phyloP scores from a whole-genome alignment of 2,888 invertebrate genomes.

The Carterocephalus palaemon region DNA sequence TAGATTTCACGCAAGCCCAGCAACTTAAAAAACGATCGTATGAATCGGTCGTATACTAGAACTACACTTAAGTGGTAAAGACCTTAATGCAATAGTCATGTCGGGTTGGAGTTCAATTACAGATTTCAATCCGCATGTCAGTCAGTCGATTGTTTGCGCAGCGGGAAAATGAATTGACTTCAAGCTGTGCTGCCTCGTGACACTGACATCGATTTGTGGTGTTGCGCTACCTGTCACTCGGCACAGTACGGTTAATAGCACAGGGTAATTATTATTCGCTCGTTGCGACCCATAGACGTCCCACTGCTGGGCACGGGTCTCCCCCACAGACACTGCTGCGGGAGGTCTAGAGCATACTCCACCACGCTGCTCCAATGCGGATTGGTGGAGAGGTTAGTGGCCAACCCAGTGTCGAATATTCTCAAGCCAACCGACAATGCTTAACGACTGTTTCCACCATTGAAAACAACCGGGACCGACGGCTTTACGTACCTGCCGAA shows the following conservation, averaged over 20 bases:
- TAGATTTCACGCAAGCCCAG: conserved; percentile 1
- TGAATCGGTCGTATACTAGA: neutral
- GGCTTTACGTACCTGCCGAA: too few relatives aligned
- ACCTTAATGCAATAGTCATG: conserved; percentile 18
- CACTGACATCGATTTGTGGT: conserved; percentile 14
- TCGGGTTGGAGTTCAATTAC: conserved; percentile 16
- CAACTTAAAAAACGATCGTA: neutral
- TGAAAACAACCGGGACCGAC: too few relatives aligned
- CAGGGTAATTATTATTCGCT: too few relatives aligned
- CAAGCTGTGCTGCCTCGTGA: conserved; percentile 9
- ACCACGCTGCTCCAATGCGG: too few relatives aligned
- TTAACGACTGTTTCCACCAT: too few relatives aligned
- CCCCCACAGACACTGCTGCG: too few relatives aligned
- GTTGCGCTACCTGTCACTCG: conserved; percentile 5
- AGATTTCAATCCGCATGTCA: conserved; percentile 23
- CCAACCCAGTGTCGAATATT: too few relatives aligned
- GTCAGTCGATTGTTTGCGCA: conserved; percentile 20
- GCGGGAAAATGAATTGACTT: conserved; percentile 16
- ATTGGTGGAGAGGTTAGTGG: too few relatives aligned
- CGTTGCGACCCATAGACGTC: too few relatives aligned
- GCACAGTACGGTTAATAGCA: conserved; percentile 1
- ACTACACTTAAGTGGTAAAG: neutral
- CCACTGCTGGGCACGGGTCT: too few relatives aligned
- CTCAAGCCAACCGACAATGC: too few relatives aligned
- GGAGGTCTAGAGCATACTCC: too few relatives aligned